phyloP scores from a whole-genome alignment of 2,113 vertebrate species.

The Laterallus jamaicensis region DNA sequence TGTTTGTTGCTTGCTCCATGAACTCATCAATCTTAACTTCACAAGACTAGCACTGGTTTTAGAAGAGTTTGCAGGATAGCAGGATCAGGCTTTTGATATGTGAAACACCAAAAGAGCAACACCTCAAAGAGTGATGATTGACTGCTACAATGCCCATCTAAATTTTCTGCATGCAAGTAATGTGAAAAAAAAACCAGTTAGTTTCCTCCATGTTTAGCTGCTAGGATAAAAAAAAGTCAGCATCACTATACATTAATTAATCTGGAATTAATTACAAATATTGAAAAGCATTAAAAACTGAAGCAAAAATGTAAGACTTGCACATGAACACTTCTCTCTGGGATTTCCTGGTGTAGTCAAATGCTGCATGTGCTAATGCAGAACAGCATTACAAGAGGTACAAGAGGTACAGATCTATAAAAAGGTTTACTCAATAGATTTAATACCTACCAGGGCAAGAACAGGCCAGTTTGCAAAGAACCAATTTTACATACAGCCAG shows the following conservation, averaged over 20 bases:
- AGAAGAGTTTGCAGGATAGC: neutral
- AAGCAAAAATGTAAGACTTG: neutral
- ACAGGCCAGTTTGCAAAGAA: neutral
- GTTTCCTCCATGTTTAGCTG: neutral
- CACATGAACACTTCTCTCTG: neutral
- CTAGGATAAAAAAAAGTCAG: neutral
- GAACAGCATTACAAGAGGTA: neutral
- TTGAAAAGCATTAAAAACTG: neutral
- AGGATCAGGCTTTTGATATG: neutral
- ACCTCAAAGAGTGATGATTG: neutral
- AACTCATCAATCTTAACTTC: neutral
- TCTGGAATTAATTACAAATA: neutral
- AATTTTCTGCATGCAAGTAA: neutral
- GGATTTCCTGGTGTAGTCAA: neutral
- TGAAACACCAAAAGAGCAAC: neutral
- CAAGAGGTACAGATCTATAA: neutral
- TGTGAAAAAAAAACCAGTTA: neutral
- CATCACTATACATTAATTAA: neutral
- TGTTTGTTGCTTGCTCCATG: neutral
- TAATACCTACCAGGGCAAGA: neutral
- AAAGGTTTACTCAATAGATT: neutral
- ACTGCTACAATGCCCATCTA: neutral
- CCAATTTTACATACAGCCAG: neutral
- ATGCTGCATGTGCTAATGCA: rapidly evolving
- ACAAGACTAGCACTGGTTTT: neutral